Conservation (phyloP, 2,113 vertebrate species). For the Actinemys pallida region DNA sequence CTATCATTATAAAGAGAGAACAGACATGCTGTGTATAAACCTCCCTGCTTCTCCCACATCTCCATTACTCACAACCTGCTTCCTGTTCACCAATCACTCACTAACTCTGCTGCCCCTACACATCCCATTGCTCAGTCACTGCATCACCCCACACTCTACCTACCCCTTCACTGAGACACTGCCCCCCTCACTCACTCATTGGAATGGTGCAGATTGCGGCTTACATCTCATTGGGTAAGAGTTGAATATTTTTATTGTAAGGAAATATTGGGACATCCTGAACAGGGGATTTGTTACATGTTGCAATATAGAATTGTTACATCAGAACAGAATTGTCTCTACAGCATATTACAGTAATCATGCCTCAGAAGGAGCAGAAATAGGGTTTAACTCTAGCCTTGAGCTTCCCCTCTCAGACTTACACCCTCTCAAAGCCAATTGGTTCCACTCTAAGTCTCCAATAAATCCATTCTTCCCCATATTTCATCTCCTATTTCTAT, state of each 20-base stretch:
- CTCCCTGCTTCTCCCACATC: too few species aligned
- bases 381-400: neutral
- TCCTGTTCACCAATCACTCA: too few species aligned
- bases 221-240: neutral
- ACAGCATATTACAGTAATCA: fast-evolving
- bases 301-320: neutral
- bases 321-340: neutral
- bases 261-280: neutral
- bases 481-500: neutral
- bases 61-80: too few species aligned
- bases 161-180: too few species aligned
- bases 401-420: neutral
- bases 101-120: too few species aligned
- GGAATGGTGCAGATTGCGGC: neutral
- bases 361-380: neutral
- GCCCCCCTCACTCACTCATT: neutral
- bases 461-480: neutral
- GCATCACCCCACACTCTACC: too few species aligned
- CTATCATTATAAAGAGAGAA: too few species aligned
- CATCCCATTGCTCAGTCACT: too few species aligned
- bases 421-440: neutral
- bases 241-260: neutral
- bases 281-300: neutral
- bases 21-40: too few species aligned
- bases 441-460: neutral